Percentiles rank a stretch among this genome's conserved stretches.
Conservation (phyloP, 1,140 invertebrate genomes). For the Pristionchus pacificus region DNA sequence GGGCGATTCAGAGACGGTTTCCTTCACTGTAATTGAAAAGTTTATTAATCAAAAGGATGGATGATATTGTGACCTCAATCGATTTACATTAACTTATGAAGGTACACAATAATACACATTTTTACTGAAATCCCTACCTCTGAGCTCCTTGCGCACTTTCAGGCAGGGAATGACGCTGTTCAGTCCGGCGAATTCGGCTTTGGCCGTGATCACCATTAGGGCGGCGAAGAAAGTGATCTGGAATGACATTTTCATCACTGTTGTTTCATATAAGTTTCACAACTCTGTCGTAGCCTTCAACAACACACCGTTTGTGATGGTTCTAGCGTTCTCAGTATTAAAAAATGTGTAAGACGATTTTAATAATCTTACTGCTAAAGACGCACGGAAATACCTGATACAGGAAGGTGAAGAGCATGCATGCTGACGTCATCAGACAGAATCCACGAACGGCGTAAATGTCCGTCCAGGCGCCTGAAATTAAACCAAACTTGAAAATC, state of each 20-base stretch:
- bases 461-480: conserved; percentile 40
- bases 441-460: conserved; percentile 57
- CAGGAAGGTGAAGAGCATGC: conserved; percentile 57
- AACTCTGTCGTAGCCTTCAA: too few species aligned
- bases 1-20: too few species aligned
- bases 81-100: too few species aligned
- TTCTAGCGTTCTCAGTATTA: too few species aligned
- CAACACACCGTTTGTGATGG: too few species aligned
- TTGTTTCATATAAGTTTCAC: not conserved
- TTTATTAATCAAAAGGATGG: too few species aligned
- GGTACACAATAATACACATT: not conserved
- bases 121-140: not conserved
- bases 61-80: too few species aligned
- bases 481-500: too few species aligned
- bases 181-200: conserved; percentile 48
- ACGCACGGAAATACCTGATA: conserved; percentile 51
- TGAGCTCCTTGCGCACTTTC: conserved; percentile 24
- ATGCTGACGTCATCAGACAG: conserved; percentile 56
- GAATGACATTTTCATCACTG: conserved; percentile 27
- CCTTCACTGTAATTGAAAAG: too few species aligned
- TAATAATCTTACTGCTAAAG: too few species aligned
- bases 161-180: conserved; percentile 57
- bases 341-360: too few species aligned
- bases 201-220: conserved; percentile 58
- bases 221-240: conserved; percentile 60